These are phyloP conservation scores for Danaus melanippus DNA, from an alignment of 1,140 invertebrate species.

Conservation along the genomic window DNA sequence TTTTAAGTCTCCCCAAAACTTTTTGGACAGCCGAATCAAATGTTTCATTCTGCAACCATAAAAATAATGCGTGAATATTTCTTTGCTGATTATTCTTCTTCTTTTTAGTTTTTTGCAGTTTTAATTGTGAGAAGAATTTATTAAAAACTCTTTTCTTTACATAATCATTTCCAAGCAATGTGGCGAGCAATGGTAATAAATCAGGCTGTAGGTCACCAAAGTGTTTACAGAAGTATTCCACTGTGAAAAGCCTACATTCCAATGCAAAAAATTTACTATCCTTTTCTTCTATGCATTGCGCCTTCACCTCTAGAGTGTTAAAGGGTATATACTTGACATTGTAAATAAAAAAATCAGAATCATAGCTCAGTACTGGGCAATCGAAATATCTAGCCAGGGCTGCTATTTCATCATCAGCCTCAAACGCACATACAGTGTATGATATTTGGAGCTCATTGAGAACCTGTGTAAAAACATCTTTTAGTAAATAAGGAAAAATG, in stretches of 20 bases:
- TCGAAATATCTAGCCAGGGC: slow-evolving; percentile 81
- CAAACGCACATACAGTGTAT: slow-evolving; percentile 83
- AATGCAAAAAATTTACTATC: slow-evolving; percentile 39
- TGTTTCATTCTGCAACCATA: slow-evolving; percentile 81
- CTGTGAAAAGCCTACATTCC: slow-evolving; percentile 80
- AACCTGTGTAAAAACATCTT: slow-evolving; percentile 81
- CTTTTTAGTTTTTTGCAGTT: slow-evolving; percentile 73
- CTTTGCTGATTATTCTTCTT: slow-evolving; percentile 74
- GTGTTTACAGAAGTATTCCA: slow-evolving; percentile 78
- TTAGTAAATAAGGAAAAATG: slow-evolving; percentile 80
- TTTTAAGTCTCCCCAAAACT: slow-evolving; percentile 75
- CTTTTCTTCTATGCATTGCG: slow-evolving; percentile 35
- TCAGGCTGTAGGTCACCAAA: slow-evolving; percentile 78
- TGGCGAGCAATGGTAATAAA: slow-evolving; percentile 84
- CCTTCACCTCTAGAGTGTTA: slow-evolving; percentile 74
- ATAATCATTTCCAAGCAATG: slow-evolving; percentile 90
- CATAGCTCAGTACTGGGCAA: slow-evolving; percentile 89
- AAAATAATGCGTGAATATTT: slow-evolving; percentile 78
- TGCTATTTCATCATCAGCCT: slow-evolving; percentile 90
- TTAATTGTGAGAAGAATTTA: slow-evolving; percentile 79
- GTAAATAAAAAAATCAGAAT: slow-evolving; percentile 94
- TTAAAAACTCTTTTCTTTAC: slow-evolving; percentile 78
- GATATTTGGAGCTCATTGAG: slow-evolving; percentile 77
- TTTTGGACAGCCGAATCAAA: slow-evolving; percentile 79
- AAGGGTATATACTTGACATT: slow-evolving; percentile 87